phyloP scores from a whole-genome alignment of 2,113 vertebrate genomes.

The Brienomyrus longianalis region DNA sequence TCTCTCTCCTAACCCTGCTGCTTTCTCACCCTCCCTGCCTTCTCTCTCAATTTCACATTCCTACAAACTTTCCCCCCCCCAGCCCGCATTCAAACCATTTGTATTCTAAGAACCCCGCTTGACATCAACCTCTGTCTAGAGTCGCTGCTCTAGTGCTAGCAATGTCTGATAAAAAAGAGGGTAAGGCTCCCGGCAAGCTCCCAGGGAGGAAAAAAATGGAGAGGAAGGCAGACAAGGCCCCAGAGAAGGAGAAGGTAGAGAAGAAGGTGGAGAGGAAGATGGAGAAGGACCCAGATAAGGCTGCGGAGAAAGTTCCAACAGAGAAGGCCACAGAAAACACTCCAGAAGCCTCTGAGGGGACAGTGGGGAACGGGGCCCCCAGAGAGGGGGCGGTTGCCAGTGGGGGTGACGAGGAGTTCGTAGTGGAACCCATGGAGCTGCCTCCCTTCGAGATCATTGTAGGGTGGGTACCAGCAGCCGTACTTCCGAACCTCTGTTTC shows the following conservation, averaged over 20 bases:
- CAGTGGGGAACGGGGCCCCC: constrained; percentile 23
- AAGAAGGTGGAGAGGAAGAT: constrained; percentile 35
- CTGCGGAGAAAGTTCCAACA: neutral
- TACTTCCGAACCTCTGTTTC: neutral
- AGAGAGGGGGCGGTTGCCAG: constrained; percentile 34
- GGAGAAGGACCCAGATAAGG: constrained; percentile 33
- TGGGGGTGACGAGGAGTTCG: constrained; percentile 51
- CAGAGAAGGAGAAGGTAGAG: constrained; percentile 40
- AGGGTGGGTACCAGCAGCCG: constrained; percentile 65
- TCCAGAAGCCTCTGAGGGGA: constrained; percentile 32
- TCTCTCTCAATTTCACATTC: neutral
- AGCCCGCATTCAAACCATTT: constrained; percentile 12
- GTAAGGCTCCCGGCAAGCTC: constrained; percentile 24
- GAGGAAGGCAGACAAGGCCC: constrained; percentile 45
- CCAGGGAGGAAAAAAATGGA: constrained; percentile 47
- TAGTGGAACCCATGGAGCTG: constrained; percentile 64
- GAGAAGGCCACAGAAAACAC: constrained; percentile 22
- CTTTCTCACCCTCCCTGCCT: neutral
- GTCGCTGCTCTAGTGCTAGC: neutral
- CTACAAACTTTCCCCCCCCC: neutral
- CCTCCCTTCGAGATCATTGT: constrained; percentile 87
- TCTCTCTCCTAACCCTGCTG: neutral
- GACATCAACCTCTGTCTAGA: neutral
- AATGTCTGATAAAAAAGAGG: constrained; percentile 41
- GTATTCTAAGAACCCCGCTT: constrained; percentile 13